Evolutionary conservation across 2,888 invertebrate genomes (phyloP), one percentile per base, ranked within the genome.

Genomic region (Dysmachus trigonus): DNA sequence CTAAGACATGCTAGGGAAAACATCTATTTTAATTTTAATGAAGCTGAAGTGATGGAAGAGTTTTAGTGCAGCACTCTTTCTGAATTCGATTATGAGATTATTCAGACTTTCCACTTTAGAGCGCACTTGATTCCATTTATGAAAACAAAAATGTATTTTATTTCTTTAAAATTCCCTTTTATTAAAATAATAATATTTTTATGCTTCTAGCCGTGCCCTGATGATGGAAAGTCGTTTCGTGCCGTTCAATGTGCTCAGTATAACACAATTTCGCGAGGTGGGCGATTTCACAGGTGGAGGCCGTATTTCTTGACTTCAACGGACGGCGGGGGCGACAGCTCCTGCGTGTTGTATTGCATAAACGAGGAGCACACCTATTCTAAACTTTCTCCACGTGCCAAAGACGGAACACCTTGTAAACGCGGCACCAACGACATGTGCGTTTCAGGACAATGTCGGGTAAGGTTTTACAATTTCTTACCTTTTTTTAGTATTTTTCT

Each of bases 371-470:
- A 93, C 89, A 93, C 94, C 88, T 94, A 93, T 82, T 93, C 94
- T 18, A 93, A 94, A 90, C 91, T 95, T 89, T 93, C 93, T 76
- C 94, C 94, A 85, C 92, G 93, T 27, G 94, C 93, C 1, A 93
- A 93, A 72, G 95, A 95, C 90, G 95, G 95, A 15, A 95, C 95
- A 0, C 93, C 93, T 0, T 95, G 95, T 89, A 93, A 93, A 88
- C 92, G 93, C 0, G 94, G 94, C 22, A 93, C 94, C 0, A 93
- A 93, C 86, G 93, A 95, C 90, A 94, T 95, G 93, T 95, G 95
- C 90, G 94, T 95, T 88, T 92, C 93, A 87, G 95, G 95, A 47
- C 91, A 92, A 88, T 95, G 95, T 90, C 92, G 93, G 91, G 95
- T 95, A 91, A 91, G 93, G 10, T 33, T 33, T 73, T 15, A 15